phyloP scores from a whole-genome alignment of 1,140 invertebrate species.

The Cyrtorhinus lividipennis region DNA sequence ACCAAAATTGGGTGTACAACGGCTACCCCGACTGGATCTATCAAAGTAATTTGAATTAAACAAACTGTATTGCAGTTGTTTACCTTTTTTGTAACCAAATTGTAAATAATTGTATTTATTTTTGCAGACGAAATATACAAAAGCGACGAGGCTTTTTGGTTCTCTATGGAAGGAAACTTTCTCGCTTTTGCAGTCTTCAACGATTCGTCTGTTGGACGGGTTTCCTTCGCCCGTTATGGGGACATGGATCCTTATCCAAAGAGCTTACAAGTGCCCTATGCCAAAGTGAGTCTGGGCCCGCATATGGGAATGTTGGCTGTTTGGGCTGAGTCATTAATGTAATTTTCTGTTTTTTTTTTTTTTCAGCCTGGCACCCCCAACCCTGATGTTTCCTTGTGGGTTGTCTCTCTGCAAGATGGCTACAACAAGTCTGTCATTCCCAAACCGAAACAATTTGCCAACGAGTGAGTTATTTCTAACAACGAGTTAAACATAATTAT shows the following conservation, averaged over 20 bases:
- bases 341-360: too few species aligned
- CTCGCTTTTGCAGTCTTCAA: constrained; percentile 72
- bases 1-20: constrained; percentile 62
- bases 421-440: constrained; percentile 3
- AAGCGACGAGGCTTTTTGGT: constrained; percentile 58
- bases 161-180: constrained; percentile 59
- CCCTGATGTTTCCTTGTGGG: constrained; percentile 51
- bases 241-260: constrained; percentile 22
- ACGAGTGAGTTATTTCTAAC: not conserved
- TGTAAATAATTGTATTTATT: not conserved
- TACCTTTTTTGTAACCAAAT: not conserved
- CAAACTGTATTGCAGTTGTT: not conserved
- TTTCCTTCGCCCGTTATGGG: constrained; percentile 44
- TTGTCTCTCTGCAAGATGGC: constrained; percentile 31
- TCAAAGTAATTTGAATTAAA: constrained; percentile 70
- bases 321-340: not conserved
- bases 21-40: constrained; percentile 93
- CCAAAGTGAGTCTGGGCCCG: constrained; percentile 44
- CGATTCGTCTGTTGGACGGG: constrained; percentile 58
- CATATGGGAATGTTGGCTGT: not conserved
- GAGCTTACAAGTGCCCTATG: constrained; percentile 47
- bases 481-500: too few species aligned
- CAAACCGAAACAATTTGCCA: not conserved
- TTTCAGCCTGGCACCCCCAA: constrained; percentile 54
- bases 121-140: constrained; percentile 48